Evolutionary conservation across 2,888 invertebrate species (phyloP).

Genomic region (Drosophila cracens): DNA sequence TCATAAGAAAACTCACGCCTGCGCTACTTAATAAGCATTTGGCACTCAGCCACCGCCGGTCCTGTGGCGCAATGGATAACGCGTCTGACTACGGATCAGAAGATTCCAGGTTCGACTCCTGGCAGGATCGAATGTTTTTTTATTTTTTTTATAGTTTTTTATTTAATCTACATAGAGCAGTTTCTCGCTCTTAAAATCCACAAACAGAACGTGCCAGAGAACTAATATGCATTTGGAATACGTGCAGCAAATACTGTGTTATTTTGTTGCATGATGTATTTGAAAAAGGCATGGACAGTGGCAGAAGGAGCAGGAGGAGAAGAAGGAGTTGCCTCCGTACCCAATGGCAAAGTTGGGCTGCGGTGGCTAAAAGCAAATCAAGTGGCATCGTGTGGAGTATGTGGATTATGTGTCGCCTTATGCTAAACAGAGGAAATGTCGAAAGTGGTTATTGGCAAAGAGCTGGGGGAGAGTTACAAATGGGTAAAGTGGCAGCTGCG

Average conservation of each 20-base stretch:
- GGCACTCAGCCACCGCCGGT: neutral
- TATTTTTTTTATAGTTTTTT: neutral
- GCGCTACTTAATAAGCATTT: neutral
- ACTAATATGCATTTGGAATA: neutral
- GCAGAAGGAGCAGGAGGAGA: neutral
- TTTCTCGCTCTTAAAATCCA: neutral
- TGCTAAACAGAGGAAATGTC: constrained; percentile 41
- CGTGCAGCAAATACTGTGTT: constrained; percentile 12
- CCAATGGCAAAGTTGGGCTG: constrained; percentile 25
- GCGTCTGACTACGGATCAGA: constrained; percentile 85
- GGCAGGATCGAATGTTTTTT: constrained; percentile 55
- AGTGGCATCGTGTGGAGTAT: constrained; percentile 45
- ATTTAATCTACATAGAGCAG: neutral
- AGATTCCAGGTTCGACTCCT: constrained; percentile 83
- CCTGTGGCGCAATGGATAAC: constrained; percentile 77
- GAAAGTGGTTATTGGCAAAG: constrained; percentile 1
- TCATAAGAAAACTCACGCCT: too few relatives aligned
- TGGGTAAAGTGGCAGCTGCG: neutral
- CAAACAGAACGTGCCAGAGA: neutral
- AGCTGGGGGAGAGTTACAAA: neutral
- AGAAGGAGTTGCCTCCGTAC: neutral
- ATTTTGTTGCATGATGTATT: constrained; percentile 6
- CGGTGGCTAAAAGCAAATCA: constrained; percentile 41
- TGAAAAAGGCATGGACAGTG: too few relatives aligned
- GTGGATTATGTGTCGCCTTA: constrained; percentile 57